Percentiles rank a stretch among this genome's conserved stretches.
These are phyloP conservation scores for Triplophysa yarkandensis DNA, from an alignment of 2,797 vertebrate genomes.

Conservation along the genomic window DNA sequence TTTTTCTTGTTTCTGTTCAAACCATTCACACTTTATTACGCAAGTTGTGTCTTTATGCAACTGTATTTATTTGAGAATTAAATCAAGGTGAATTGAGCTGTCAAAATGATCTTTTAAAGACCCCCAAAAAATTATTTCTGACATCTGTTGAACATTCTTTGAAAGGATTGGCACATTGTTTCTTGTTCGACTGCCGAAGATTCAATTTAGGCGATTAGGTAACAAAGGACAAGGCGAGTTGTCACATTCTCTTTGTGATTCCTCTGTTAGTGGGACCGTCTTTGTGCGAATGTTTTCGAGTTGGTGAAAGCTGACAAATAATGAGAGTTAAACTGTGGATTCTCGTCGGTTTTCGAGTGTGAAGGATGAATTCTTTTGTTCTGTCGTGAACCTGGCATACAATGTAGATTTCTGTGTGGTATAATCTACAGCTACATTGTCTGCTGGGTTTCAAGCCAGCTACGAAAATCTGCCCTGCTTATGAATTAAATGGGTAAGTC, in stretches of 20 bases:
- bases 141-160: conserved; percentile 38
- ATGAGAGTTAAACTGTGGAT: conserved; percentile 49
- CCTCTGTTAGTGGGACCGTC: conserved; percentile 53
- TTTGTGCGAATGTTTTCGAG: conserved; percentile 53
- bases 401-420: conserved; percentile 99
- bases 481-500: conserved; percentile 48
- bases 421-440: conserved; percentile 99
- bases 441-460: conserved; percentile 99
- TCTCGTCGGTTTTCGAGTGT: conserved; percentile 28
- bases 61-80: conserved; percentile 44
- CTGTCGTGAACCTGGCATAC: conserved; percentile 99
- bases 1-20: background rate
- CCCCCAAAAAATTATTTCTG: conserved; percentile 42
- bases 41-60: background rate
- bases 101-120: conserved; percentile 33
- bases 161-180: conserved; percentile 51
- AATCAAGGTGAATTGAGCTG: conserved; percentile 42
- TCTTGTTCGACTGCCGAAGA: conserved; percentile 51
- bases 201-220: conserved; percentile 58
- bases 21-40: conserved; percentile 18
- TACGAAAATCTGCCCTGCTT: conserved; percentile 61
- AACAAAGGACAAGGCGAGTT: conserved; percentile 57
- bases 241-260: conserved; percentile 58
- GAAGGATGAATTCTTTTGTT: conserved; percentile 69
- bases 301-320: conserved; percentile 56